Evolutionary conservation across 2,797 vertebrate genomes (phyloP).

Genomic region (Girardinus metallicus): DNA sequence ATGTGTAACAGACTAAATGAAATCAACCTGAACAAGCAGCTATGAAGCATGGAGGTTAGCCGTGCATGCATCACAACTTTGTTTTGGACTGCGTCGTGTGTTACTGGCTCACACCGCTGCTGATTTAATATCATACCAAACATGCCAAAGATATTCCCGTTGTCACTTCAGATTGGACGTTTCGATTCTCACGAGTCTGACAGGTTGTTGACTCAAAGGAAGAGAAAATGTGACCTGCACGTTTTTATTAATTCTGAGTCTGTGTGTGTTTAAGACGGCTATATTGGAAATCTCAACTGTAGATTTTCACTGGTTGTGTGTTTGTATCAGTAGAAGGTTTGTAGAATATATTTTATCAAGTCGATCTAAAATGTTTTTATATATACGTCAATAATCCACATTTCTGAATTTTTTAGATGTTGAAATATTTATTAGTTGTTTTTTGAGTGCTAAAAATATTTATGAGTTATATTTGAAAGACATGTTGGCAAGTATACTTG

Average conservation of each 20-base stretch:
- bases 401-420: background rate
- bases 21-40: constrained; percentile 54
- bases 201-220: constrained; percentile 17
- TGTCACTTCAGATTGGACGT: constrained; percentile 59
- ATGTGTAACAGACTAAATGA: constrained; percentile 33
- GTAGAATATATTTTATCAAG: background rate
- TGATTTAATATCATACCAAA: constrained; percentile 74
- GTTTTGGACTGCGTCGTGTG: constrained; percentile 77
- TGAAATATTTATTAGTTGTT: background rate
- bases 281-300: background rate
- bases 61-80: constrained; percentile 57
- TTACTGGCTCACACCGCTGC: constrained; percentile 70
- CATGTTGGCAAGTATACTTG: background rate
- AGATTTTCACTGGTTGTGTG: background rate
- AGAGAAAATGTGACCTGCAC: constrained; percentile 5
- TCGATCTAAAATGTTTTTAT: background rate
- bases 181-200: constrained; percentile 46
- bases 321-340: background rate
- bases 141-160: constrained; percentile 68
- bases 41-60: constrained; percentile 35
- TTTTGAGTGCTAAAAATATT: background rate
- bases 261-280: background rate
- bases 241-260: background rate
- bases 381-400: background rate
- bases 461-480: background rate